Conservation (phyloP, 2,888 invertebrate genomes). For the Drosophila kokeensis region DNA sequence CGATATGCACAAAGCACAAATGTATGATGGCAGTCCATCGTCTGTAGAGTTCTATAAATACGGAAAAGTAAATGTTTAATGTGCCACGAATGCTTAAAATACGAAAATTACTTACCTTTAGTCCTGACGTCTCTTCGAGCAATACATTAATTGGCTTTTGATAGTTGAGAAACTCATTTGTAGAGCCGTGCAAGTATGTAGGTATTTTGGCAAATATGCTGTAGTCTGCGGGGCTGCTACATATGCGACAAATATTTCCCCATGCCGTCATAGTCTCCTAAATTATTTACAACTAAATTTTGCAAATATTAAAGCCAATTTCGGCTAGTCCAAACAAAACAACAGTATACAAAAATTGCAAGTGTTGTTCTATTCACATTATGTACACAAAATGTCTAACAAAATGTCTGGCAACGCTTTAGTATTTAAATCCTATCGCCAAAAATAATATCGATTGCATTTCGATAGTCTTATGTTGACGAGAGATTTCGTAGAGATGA, state of each 20-base stretch:
- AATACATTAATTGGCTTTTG: constrained; percentile 82
- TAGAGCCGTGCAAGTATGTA: constrained; percentile 83
- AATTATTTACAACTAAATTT: background rate
- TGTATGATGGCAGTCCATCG: constrained; percentile 83
- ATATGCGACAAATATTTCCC: constrained; percentile 84
- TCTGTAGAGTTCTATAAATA: constrained; percentile 72
- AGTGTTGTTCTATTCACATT: constrained; percentile 37
- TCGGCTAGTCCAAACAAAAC: constrained; percentile 34
- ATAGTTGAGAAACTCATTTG: constrained; percentile 83
- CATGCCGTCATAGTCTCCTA: constrained; percentile 69
- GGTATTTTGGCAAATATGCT: constrained; percentile 84
- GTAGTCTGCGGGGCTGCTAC: constrained; percentile 83
- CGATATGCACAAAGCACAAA: constrained; percentile 84
- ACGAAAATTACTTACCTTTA: constrained; percentile 70
- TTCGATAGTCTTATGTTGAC: constrained; percentile 9
- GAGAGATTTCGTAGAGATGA: constrained; percentile 72
- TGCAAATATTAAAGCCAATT: constrained; percentile 14
- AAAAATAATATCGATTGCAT: background rate
- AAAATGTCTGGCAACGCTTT: constrained; percentile 11
- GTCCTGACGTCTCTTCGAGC: constrained; percentile 83
- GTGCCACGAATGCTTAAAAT: no score
- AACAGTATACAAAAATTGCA: constrained; percentile 40
- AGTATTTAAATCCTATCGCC: constrained; percentile 14
- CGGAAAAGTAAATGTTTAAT: background rate
- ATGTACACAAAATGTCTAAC: background rate